Percentiles rank a stretch among this genome's conserved stretches.
These are phyloP conservation scores for Philotrypesis tridentata DNA, from an alignment of 1,140 invertebrate species.

Conservation along the genomic window DNA sequence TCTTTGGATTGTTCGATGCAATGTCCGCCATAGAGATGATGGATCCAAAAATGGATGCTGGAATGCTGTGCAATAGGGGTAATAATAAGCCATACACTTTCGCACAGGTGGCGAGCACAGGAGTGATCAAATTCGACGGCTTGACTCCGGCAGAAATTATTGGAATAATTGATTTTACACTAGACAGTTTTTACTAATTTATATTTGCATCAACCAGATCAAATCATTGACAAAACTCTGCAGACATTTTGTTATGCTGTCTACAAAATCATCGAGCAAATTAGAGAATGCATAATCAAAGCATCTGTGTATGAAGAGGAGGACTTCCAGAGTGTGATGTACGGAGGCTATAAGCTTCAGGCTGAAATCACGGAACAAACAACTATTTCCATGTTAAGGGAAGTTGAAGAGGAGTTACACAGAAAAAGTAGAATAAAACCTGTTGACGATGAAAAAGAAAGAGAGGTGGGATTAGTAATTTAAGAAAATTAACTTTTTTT, in stretches of 20 bases:
- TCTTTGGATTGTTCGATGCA: slow-evolving; percentile 97
- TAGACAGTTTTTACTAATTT: slow-evolving; percentile 98
- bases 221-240: slow-evolving; percentile 88
- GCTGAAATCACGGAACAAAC: slow-evolving; percentile 88
- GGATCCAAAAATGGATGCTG: slow-evolving; percentile 99
- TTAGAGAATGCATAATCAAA: slow-evolving; percentile 91
- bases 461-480: slow-evolving; percentile 61
- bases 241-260: slow-evolving; percentile 91
- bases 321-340: slow-evolving; percentile 95
- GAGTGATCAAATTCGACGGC: slow-evolving; percentile 86
- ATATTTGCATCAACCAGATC: slow-evolving; percentile 92
- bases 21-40: slow-evolving; percentile 99
- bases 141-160: slow-evolving; percentile 83
- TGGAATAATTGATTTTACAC: slow-evolving; percentile 94
- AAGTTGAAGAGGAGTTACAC: slow-evolving; percentile 94
- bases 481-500: background rate
- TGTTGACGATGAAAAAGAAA: slow-evolving; percentile 69
- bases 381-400: slow-evolving; percentile 87
- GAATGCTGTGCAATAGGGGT: slow-evolving; percentile 95
- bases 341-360: slow-evolving; percentile 92
- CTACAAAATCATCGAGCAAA: slow-evolving; percentile 92
- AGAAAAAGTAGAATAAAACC: slow-evolving; percentile 80
- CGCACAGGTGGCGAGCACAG: slow-evolving; percentile 87
- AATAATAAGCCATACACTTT: slow-evolving; percentile 90
- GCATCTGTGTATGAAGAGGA: slow-evolving; percentile 95